Conservation (phyloP, 2,113 vertebrate genomes). For the Nyctereutes procyonoides region DNA sequence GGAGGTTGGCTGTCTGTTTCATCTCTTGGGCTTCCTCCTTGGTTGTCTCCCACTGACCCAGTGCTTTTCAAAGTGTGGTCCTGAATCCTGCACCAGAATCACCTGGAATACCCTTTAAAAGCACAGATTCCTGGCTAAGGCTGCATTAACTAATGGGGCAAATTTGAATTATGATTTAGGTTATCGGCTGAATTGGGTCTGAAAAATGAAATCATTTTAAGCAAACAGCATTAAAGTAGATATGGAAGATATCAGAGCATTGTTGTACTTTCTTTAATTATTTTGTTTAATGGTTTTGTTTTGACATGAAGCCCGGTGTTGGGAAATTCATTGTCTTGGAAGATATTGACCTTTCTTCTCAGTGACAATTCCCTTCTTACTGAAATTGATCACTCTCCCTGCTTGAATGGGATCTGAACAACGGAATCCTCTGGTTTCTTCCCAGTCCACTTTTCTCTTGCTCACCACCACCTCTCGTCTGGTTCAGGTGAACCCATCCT, state of each 20-base stretch:
- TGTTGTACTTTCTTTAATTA: neutral
- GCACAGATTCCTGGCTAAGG: neutral
- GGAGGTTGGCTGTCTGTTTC: neutral
- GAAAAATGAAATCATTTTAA: constrained; percentile 40
- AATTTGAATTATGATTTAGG: neutral
- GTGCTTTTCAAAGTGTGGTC: neutral
- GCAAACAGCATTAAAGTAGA: neutral
- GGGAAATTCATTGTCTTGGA: neutral
- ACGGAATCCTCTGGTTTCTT: neutral
- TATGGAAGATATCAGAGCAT: neutral
- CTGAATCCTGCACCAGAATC: neutral
- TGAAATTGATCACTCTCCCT: neutral
- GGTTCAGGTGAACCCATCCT: neutral
- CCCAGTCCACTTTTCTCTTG: neutral
- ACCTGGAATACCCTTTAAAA: neutral
- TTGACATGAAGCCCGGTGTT: neutral
- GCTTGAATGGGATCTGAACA: neutral
- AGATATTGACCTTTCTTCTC: neutral
- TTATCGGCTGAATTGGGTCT: neutral
- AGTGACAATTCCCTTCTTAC: neutral
- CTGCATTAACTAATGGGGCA: neutral
- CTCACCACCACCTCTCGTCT: neutral
- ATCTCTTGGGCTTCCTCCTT: neutral
- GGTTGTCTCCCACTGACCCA: neutral
- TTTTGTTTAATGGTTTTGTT: constrained; percentile 25